A percentile compares a stretch with the other conserved stretches of the same genome.
phyloP scores from a whole-genome alignment of 2,113 vertebrate species.

The Nasalis larvatus region DNA sequence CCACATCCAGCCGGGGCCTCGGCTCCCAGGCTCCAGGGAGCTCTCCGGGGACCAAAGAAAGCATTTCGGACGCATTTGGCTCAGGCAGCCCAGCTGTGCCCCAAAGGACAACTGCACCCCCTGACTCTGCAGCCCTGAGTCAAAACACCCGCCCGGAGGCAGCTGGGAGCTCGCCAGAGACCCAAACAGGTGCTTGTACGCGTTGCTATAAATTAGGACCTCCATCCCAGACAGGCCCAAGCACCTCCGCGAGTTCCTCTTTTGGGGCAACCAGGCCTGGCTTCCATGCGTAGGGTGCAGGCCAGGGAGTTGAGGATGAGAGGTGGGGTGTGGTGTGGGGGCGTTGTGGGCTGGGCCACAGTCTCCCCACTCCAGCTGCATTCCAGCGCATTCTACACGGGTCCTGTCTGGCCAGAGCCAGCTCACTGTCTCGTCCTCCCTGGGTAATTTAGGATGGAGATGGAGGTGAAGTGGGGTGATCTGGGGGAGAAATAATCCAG shows the following conservation, averaged over 20 bases:
- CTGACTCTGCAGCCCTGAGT: background rate
- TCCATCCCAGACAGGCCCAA: rapidly evolving
- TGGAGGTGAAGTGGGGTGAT: background rate
- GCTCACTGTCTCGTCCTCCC: background rate
- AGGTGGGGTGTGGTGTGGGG: background rate
- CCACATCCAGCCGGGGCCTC: rapidly evolving
- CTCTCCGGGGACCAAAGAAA: background rate
- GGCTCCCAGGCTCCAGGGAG: rapidly evolving
- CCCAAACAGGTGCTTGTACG: rapidly evolving
- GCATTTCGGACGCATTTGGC: rapidly evolving
- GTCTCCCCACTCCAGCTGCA: background rate
- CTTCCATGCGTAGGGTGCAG: background rate
- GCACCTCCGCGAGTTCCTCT: background rate
- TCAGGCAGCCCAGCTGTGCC: background rate
- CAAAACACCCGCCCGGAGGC: rapidly evolving
- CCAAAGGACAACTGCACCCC: rapidly evolving
- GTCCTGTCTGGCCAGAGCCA: background rate
- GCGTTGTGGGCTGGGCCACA: background rate
- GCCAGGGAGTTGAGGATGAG: background rate
- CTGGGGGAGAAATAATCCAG: background rate
- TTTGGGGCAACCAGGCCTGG: background rate
- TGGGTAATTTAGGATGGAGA: background rate
- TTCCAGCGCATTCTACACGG: background rate
- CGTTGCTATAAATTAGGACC: rapidly evolving
- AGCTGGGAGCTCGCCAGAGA: background rate